Evolutionary conservation across 2,888 invertebrate genomes (phyloP).

Genomic region (Odontothrips loti): DNA sequence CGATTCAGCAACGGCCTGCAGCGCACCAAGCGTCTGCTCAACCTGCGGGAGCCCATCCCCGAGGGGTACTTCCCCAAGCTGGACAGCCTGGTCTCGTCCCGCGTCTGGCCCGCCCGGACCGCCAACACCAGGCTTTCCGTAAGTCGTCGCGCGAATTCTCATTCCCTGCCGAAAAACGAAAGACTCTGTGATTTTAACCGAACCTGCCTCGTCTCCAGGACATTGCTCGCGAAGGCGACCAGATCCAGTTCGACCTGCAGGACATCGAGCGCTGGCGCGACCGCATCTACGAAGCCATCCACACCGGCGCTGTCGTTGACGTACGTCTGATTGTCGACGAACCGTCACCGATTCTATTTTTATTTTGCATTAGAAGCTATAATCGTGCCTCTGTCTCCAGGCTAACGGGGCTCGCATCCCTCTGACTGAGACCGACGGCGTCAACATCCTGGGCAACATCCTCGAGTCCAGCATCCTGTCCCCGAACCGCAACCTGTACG

Average conservation of each 20-base stretch:
- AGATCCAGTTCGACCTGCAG: slow-evolving; percentile 62
- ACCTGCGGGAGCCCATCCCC: slow-evolving; percentile 63
- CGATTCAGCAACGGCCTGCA: slow-evolving; percentile 66
- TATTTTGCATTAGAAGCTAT: no score
- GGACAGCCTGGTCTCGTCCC: slow-evolving; percentile 69
- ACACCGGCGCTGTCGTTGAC: slow-evolving; percentile 56
- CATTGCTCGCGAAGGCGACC: slow-evolving; percentile 63
- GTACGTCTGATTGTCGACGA: slow-evolving; percentile 47
- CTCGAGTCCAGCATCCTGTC: slow-evolving; percentile 70
- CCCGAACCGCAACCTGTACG: slow-evolving; percentile 65
- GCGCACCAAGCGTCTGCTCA: slow-evolving; percentile 59
- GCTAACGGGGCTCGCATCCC: no score
- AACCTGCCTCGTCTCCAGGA: slow-evolving; percentile 47
- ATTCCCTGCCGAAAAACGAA: not conserved
- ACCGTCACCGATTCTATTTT: not conserved
- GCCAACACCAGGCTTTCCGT: slow-evolving; percentile 40
- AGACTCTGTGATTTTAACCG: slow-evolving; percentile 47
- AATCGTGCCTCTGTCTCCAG: not conserved
- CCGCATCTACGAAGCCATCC: slow-evolving; percentile 66
- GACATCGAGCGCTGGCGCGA: slow-evolving; percentile 72
- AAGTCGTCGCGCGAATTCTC: slow-evolving; percentile 35
- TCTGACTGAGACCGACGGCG: slow-evolving; percentile 65
- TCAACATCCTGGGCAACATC: slow-evolving; percentile 74
- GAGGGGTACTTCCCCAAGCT: slow-evolving; percentile 84
- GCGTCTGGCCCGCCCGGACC: slow-evolving; percentile 68